phyloP scores from a whole-genome alignment of 2,113 vertebrate genomes.

The Eptesicus fuscus region DNA sequence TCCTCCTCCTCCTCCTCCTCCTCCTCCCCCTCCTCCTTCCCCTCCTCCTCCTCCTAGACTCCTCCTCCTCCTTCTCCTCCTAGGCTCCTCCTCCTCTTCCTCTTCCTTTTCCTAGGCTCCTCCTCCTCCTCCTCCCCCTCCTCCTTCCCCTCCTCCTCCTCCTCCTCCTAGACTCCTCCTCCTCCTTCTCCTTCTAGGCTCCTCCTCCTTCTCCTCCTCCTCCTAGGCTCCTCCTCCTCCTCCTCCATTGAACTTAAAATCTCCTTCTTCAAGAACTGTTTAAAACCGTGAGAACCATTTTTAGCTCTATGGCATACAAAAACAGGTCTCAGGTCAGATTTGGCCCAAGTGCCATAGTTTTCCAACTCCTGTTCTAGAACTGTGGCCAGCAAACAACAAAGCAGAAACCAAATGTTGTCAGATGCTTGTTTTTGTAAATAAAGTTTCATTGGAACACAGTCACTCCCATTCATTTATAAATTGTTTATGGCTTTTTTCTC shows the following conservation, averaged over 20 bases:
- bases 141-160: too few species aligned
- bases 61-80: too few species aligned
- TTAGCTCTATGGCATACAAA: neutral
- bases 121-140: too few species aligned
- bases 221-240: accelerated
- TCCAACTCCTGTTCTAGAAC: neutral
- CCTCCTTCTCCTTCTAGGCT: too few species aligned
- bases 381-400: neutral
- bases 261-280: neutral
- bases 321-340: neutral
- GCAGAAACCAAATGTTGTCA: neutral
- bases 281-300: neutral
- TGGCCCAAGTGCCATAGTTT: neutral
- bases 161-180: too few species aligned
- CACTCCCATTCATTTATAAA: neutral
- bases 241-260: too few species aligned
- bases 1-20: accelerated
- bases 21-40: too few species aligned
- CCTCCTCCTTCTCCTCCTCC: too few species aligned
- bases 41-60: too few species aligned
- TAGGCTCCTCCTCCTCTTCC: too few species aligned
- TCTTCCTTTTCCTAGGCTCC: too few species aligned
- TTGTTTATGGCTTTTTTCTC: neutral
- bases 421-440: neutral
- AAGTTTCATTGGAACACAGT: conserved; percentile 1